Evolutionary conservation across 1,140 invertebrate genomes (phyloP), one percentile per base, ranked within the genome.

Genomic region (Physella acuta): DNA sequence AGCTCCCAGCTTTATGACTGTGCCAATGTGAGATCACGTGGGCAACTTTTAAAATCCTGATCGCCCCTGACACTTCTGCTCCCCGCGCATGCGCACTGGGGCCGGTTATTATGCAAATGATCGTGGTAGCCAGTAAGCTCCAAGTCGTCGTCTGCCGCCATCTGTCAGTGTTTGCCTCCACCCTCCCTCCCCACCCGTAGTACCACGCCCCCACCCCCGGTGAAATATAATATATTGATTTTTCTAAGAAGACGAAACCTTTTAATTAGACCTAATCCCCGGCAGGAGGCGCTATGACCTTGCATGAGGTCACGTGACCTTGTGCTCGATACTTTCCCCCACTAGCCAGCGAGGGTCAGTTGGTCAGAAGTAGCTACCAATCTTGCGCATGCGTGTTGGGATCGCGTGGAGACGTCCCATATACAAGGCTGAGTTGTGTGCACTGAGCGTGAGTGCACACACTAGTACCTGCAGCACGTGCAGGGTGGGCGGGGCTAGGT

Each of bases 71-170:
- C 11, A 24, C 39, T 61, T 61, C 39, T 44, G 34, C 36, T 61
- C 20, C 20, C 44, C 28, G 31, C 62, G 62, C 62, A 64, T 51
- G 62, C 62, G 62, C 62, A 64, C 26, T 49, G 16, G 33, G 36
- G 44, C 30, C 28, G 14, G 30, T 52, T 51, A 64, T 64, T 64
- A 64, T 64, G 62, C 62, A 64, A 64, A 64, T 64, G 52, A 44
- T 51, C 62, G 62, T 64, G 52, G 62, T 64, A 64, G 49, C 62
- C 62, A 64, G 62, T 64, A 64, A 64, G 44, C 36, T 64, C 26
- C 44, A n/a, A 28, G 30, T 26, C 37, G 39, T 51, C 39, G 62
- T 51, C 39, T 34, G 62, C 39, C 26, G 16, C 62, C 62, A 64
- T 64, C 62, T 64, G 62, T 64, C 62, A 52, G 30, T 51, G 52